Evolutionary conservation across 2,113 vertebrate genomes (phyloP).

Genomic region (Pituophis catenifer): DNA sequence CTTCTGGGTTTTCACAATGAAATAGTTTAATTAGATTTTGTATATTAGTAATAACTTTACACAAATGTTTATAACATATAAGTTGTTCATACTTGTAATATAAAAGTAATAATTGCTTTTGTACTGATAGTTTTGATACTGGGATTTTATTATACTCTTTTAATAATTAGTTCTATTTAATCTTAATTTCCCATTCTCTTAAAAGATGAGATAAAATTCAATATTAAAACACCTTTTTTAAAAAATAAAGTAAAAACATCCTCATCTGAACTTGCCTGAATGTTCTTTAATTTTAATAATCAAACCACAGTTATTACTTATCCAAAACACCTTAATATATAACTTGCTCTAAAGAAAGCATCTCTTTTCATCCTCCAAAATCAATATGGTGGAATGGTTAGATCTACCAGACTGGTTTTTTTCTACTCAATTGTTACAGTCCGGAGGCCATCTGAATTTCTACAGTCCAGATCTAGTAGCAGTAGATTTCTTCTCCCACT

Average conservation of each 20-base stretch:
- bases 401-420: background rate
- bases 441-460: background rate
- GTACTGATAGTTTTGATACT: background rate
- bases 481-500: background rate
- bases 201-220: background rate
- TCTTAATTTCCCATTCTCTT: background rate
- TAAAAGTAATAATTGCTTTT: background rate
- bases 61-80: background rate
- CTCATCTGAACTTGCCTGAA: background rate
- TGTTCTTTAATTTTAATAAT: background rate
- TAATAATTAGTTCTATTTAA: background rate
- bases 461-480: background rate
- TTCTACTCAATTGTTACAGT: background rate
- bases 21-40: background rate
- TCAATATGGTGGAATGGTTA: background rate
- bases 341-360: background rate
- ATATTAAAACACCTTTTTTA: background rate
- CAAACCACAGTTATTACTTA: background rate
- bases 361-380: background rate
- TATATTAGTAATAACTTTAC: background rate
- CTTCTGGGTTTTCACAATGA: constrained; percentile 5
- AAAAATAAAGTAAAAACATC: background rate
- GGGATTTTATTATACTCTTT: background rate
- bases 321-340: background rate
- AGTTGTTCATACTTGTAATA: background rate